A percentile compares a stretch with the other conserved stretches of the same genome.
phyloP scores from a whole-genome alignment of 2,113 vertebrate genomes.

The Picathartes gymnocephalus region DNA sequence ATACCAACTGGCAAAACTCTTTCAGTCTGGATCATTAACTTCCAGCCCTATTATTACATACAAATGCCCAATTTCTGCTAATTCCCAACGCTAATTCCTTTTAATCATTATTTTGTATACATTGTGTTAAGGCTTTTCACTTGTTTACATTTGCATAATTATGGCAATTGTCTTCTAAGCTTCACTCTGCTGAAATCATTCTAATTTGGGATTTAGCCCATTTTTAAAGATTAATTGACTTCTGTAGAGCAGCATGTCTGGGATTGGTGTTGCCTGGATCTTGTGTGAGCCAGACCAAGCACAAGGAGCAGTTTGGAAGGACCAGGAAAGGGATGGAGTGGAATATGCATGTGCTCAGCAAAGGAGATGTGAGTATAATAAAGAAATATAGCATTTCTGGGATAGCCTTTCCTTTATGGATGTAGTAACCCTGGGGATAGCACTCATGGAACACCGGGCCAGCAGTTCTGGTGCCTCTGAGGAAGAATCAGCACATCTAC shows the following conservation, averaged over 20 bases:
- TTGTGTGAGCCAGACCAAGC: not conserved
- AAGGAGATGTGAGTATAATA: fast-evolving
- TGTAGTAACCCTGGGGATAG: no score
- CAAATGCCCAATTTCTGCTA: conserved; percentile 74
- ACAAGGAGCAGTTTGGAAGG: not conserved
- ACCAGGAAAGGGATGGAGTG: not conserved
- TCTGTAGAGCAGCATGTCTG: not conserved
- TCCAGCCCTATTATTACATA: conserved; percentile 71
- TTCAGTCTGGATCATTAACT: conserved; percentile 57
- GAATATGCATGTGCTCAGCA: not conserved
- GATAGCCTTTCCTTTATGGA: not conserved
- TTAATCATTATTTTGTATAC: conserved; percentile 70
- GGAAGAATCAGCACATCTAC: no score
- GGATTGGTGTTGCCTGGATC: not conserved
- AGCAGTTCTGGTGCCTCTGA: not conserved
- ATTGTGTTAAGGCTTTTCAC: conserved; percentile 70
- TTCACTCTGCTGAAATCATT: conserved; percentile 35
- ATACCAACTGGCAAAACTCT: conserved; percentile 70
- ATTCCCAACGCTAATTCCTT: conserved; percentile 64
- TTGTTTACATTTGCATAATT: conserved; percentile 75
- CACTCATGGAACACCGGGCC: not conserved
- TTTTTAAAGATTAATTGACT: conserved; percentile 9
- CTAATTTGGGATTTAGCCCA: conserved; percentile 45
- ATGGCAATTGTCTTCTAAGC: conserved; percentile 68
- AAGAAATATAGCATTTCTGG: no score